Evolutionary conservation across 2,113 vertebrate species (phyloP), one percentile per base, ranked within the genome.

Genomic region (Siniperca knerii): DNA sequence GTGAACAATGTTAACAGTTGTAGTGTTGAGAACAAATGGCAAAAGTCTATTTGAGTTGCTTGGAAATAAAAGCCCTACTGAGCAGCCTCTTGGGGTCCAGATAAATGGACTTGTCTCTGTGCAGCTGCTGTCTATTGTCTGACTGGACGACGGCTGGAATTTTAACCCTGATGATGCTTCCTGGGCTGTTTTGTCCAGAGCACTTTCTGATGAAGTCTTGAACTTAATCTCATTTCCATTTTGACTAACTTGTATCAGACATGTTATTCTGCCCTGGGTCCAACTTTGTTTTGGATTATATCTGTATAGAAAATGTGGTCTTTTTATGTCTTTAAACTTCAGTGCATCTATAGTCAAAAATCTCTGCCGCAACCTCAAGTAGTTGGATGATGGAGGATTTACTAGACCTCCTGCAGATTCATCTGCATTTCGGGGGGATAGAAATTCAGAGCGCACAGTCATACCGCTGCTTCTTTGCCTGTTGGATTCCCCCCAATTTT

Each of bases 61-160:
- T 50, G 70, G 82, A 81, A 86, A 92, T 77, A 89, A 90, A 85
- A 90, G 88, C 29, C 37, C 67, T 46, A 73, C 86, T 89, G 87
- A 92, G 78, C 58, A 64, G 77, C 7, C 79, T 77, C 67, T 55
- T 61, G 40, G 75, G 69, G 85, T 82, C 82, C 82, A 87, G 77
- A 88, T 89, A 77, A 92, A 93, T 93, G 89, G 85, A 85, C 92
- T 66, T 58, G 86, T 90, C 87, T 89, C 55, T 4, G 65, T 82
- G 85, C 80, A 94, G 95, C 93, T 95, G 94, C 91, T 82, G 83
- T 75, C 61, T 62, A 25, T 87, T 87, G 84, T 89, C 77, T 71
- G 82, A 75, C 65, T 52, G 74, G 79, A 85, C 50, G 52, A 67
- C 50, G 35, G 48, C 29, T 83, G 87, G 81, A 90, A 83, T 82